Percentiles rank a stretch among this genome's conserved stretches.
phyloP scores from a whole-genome alignment of 2,113 vertebrate genomes.

The Cavia aperea region DNA sequence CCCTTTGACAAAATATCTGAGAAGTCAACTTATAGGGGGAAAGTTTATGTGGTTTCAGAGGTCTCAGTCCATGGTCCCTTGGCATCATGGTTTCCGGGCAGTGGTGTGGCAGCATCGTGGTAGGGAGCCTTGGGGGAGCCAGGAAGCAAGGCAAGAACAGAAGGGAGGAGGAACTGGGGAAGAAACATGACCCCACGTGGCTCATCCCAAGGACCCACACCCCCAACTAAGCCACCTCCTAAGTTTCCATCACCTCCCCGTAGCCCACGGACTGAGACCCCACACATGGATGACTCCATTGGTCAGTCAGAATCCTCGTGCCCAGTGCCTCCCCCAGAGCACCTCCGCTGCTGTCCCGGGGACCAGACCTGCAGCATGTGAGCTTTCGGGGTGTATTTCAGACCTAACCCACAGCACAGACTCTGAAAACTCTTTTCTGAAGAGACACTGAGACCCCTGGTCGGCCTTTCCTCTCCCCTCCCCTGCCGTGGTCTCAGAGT shows the following conservation, averaged over 20 bases:
- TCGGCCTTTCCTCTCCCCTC: background rate
- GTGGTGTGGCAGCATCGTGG: background rate
- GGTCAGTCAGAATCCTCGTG: background rate
- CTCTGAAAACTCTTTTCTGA: background rate
- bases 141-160: background rate
- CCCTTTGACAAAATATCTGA: background rate
- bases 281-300: background rate
- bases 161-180: background rate
- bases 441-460: fast-evolving
- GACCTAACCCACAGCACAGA: background rate
- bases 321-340: background rate
- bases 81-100: background rate
- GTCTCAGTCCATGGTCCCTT: background rate
- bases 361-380: background rate
- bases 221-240: background rate
- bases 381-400: background rate
- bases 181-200: no score
- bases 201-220: background rate
- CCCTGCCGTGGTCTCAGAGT: background rate
- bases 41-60: background rate
- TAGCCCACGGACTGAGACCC: background rate
- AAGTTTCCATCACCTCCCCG: background rate
- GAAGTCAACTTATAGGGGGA: background rate
- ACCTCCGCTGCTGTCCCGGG: background rate
- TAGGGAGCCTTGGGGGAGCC: background rate